Evolutionary conservation across 2,113 vertebrate species (phyloP).

Genomic region (Podiceps cristatus): DNA sequence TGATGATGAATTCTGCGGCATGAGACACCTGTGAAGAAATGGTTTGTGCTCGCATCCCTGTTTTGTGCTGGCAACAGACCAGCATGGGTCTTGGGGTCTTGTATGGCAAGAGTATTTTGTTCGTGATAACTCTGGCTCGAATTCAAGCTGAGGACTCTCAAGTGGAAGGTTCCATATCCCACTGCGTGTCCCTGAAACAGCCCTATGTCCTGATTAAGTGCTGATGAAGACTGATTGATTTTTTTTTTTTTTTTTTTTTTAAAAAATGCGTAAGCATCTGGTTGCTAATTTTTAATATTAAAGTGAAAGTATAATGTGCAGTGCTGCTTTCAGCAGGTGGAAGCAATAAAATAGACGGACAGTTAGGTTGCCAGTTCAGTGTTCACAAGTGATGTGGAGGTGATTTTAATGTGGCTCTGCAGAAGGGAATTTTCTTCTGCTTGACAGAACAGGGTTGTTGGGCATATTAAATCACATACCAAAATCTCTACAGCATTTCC

Average conservation of each 20-base stretch:
- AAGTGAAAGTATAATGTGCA: background rate
- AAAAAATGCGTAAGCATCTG: conserved; percentile 32
- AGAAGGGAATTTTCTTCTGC: conserved; percentile 37
- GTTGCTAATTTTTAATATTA: conserved; percentile 41
- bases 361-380: conserved; percentile 48
- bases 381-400: conserved; percentile 20
- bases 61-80: background rate
- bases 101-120: background rate
- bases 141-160: background rate
- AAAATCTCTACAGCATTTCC: conserved; percentile 46
- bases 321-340: conserved; percentile 41
- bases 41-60: background rate
- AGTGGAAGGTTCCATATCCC: background rate
- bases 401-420: conserved; percentile 24
- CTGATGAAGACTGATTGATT: background rate
- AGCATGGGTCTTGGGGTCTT: background rate
- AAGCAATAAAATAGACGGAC: conserved; percentile 18
- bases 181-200: background rate
- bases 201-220: background rate
- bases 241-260: too few relatives aligned
- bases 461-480: background rate
- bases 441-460: conserved; percentile 11
- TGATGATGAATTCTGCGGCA: background rate
- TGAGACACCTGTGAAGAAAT: conserved; percentile 8
- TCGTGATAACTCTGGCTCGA: conserved; percentile 23